Percentiles rank a stretch among this genome's conserved stretches.
Evolutionary conservation across 2,888 invertebrate genomes (phyloP).

Genomic region (Eupithecia subumbrata): DNA sequence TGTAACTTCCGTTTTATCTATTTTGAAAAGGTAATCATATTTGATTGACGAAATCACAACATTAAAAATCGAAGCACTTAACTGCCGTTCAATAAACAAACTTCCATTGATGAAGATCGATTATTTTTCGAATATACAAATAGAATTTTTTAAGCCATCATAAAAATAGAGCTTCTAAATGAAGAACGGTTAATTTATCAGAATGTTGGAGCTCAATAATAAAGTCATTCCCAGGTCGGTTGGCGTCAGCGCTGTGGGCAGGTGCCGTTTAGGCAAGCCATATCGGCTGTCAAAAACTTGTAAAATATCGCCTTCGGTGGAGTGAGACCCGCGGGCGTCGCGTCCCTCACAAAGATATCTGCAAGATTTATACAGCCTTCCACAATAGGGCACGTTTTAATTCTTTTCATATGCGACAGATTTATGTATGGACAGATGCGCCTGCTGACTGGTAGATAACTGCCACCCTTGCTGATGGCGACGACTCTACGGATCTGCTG

Average conservation of each 20-base stretch:
- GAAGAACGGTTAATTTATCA: conserved; percentile 5
- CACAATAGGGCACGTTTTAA: conserved; percentile 83
- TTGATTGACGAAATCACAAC: background rate
- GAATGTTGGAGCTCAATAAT: conserved; percentile 26
- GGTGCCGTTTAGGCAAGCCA: conserved; percentile 84
- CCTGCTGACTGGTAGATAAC: conserved; percentile 64
- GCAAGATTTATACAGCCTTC: conserved; percentile 81
- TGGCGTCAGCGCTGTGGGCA: conserved; percentile 59
- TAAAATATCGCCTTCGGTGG: conserved; percentile 86
- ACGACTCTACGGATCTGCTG: background rate
- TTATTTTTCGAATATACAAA: background rate
- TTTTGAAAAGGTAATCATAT: conserved; percentile 18
- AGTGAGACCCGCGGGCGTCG: conserved; percentile 67
- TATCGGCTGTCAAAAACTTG: conserved; percentile 87
- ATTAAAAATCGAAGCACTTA: background rate
- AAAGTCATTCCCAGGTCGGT: conserved; percentile 35
- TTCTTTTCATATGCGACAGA: conserved; percentile 83
- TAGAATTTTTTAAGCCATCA: background rate
- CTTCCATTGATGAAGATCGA: background rate
- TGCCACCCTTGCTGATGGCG: conserved; percentile 56
- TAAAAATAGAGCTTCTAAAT: background rate
- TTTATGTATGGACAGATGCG: conserved; percentile 82
- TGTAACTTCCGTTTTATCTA: conserved; percentile 23
- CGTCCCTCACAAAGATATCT: conserved; percentile 81
- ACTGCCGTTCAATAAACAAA: background rate